These are phyloP conservation scores for Cheiracanthium punctorium DNA, from an alignment of 2,888 invertebrate genomes.

Conservation along the genomic window DNA sequence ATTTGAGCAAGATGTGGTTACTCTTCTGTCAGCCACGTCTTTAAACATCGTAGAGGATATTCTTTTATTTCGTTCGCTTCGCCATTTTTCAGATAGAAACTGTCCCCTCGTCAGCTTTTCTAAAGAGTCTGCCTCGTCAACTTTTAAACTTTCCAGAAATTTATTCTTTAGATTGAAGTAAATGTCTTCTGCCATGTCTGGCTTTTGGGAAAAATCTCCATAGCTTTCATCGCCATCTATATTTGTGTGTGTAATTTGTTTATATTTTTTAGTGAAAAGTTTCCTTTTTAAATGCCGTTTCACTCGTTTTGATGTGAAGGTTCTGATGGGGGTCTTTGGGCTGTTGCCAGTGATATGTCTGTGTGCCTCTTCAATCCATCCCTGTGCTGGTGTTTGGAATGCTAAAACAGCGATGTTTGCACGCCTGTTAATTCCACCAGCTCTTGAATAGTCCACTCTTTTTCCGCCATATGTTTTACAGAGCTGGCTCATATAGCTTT, in stretches of 20 bases:
- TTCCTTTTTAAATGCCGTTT: not conserved
- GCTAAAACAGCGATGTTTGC: slow-evolving; percentile 13
- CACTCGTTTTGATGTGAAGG: not conserved
- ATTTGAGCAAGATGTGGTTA: not conserved
- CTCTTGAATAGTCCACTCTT: slow-evolving; percentile 1
- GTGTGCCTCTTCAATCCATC: not conserved
- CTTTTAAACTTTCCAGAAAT: not conserved
- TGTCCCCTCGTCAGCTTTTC: not conserved
- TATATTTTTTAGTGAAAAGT: not conserved
- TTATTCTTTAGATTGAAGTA: not conserved
- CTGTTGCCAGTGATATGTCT: not conserved
- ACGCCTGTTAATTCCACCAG: slow-evolving; percentile 18
- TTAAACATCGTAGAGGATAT: not conserved
- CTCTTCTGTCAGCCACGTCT: not conserved
- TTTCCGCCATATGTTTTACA: slow-evolving; percentile 28
- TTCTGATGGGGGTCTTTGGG: not conserved
- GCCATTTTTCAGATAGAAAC: not conserved
- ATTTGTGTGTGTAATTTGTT: not conserved
- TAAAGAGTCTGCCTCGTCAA: not conserved
- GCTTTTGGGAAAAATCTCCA: not conserved
- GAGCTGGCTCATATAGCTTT: slow-evolving; percentile 29
- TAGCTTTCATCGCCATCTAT: not conserved
- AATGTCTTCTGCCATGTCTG: not conserved
- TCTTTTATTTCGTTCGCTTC: not conserved
- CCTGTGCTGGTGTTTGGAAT: slow-evolving; percentile 25